A percentile compares a stretch with the other conserved stretches of the same genome.
Conservation (phyloP, 2,888 invertebrate species). For the Proisotoma minuta region DNA sequence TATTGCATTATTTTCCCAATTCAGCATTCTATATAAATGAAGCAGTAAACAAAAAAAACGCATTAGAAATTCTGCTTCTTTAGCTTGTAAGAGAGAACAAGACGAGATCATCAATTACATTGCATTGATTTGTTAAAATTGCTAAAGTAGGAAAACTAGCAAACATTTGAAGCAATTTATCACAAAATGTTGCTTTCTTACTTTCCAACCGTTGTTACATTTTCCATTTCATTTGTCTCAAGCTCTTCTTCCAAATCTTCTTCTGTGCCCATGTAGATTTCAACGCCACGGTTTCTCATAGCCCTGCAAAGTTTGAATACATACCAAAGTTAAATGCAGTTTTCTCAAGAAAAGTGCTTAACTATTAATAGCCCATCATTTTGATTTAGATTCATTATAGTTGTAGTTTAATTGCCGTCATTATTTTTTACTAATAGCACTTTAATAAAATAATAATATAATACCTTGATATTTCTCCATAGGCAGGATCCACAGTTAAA, state of each 20-base stretch:
- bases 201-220: not conserved
- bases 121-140: slow-evolving; percentile 13
- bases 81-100: slow-evolving; percentile 3
- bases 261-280: slow-evolving; percentile 62
- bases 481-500: slow-evolving; percentile 87
- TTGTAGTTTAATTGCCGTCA: no score
- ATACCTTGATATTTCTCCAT: slow-evolving; percentile 88
- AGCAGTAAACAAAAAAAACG: not conserved
- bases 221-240: not conserved
- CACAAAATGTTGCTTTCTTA: not conserved
- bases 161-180: not conserved
- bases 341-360: no score
- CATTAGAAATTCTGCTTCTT: not conserved
- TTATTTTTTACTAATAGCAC: no score
- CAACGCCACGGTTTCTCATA: slow-evolving; percentile 96
- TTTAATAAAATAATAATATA: no score
- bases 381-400: no score
- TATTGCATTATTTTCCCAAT: no score
- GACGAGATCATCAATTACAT: slow-evolving; percentile 32
- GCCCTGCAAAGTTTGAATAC: slow-evolving; percentile 73
- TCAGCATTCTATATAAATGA: no score
- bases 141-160: slow-evolving; percentile 9
- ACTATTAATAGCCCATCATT: no score
- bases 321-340: no score
- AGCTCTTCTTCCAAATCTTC: no score